Evolutionary conservation across 2,113 vertebrate genomes (phyloP), one percentile per base, ranked within the genome.

Genomic region (Laticauda laticaudata): DNA sequence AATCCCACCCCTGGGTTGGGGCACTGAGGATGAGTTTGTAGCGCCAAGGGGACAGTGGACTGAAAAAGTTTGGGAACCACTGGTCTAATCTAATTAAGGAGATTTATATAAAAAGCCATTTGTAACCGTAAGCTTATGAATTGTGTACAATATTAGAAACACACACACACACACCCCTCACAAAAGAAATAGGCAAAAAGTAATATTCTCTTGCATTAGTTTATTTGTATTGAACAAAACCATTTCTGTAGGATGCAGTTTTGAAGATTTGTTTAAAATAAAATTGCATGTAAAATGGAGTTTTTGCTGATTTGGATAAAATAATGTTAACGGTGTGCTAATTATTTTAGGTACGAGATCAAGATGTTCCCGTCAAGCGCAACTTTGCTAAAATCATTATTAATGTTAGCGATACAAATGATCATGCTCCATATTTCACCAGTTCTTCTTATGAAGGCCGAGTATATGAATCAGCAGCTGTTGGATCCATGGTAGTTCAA

Each of bases 311-410:
- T 24, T 2, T 54, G n/a, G 15, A 14, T 23, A 45, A 14, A 39
- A 34, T 92, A 59, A 51, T 56, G 4, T 39, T 75, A 0, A 43
- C 4, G 26, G 43, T 64, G 26, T 90, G 4, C 86, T 91, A 10
- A 89, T 95, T 95, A 23, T 96, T 97, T 93, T 87, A 99, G 99
- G 99, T 99, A 4, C 98, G 99, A 90, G 99, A 99, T 96, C 99
- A 99, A 89, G 99, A 99, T 96, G 99, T 99, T 54, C 99, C 99
- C 10, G 99, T 99, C 0, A 99, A 99, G 95, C 98, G 99, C 94
- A 99, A 99, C 97, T 99, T 99, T 6, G 99, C 98, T 10, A 98
- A 99, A 45, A 96, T 99, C 3, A 87, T 99, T 12, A 87, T 99
- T 54, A 98, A 98, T 0, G 98, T 99, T 94, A 98, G 98, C 0